Percentiles rank a stretch among this genome's conserved stretches.
phyloP scores from a whole-genome alignment of 1,140 invertebrate species.

The Polyergus mexicanus region DNA sequence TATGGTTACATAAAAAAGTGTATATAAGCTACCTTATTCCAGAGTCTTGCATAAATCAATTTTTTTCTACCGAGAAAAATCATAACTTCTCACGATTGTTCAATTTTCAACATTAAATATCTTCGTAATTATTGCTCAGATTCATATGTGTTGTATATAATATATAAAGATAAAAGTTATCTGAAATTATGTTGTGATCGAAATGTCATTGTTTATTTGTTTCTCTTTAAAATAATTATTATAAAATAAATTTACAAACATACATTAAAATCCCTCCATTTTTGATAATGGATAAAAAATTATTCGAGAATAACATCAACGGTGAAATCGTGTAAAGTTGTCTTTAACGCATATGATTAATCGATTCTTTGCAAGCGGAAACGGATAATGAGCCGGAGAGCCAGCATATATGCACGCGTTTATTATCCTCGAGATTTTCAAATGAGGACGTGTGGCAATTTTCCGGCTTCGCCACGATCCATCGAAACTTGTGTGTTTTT shows the following conservation, averaged over 20 bases:
- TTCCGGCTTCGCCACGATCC: not conserved
- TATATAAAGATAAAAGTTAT: not conserved
- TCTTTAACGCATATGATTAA: conserved; percentile 23
- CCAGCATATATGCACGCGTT: not conserved
- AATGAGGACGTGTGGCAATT: conserved; percentile 10
- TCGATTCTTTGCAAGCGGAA: conserved; percentile 37
- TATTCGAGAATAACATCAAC: not conserved
- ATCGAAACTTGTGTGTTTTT: not conserved
- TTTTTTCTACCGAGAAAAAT: not conserved
- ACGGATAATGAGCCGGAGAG: conserved; percentile 7
- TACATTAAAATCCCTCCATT: not conserved
- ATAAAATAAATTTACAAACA: not conserved
- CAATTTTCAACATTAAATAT: not conserved
- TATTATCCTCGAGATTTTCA: conserved; percentile 31
- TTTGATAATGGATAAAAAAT: conserved; percentile 2
- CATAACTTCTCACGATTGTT: not conserved
- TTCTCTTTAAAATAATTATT: not conserved
- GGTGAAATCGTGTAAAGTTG: conserved; percentile 10
- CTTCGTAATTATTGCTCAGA: not conserved
- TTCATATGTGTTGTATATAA: not conserved
- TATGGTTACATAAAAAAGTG: not conserved
- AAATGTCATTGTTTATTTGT: not conserved
- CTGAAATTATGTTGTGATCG: not conserved
- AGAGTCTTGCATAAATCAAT: not conserved
- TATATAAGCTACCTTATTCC: not conserved